These are phyloP conservation scores for Armadillidium nasatum DNA, from an alignment of 1,140 invertebrate genomes.

Conservation along the genomic window DNA sequence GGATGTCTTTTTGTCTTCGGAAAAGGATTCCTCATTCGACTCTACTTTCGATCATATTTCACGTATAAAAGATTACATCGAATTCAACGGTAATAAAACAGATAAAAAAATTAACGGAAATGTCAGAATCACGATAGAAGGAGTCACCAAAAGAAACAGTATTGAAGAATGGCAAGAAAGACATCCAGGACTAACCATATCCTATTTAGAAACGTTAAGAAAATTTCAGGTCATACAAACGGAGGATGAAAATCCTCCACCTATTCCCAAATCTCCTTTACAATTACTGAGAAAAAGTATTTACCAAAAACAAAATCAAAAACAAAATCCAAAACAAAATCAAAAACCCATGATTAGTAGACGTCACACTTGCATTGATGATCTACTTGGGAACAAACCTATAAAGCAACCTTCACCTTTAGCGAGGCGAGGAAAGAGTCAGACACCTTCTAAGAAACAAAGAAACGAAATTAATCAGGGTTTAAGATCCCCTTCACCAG, in stretches of 20 bases:
- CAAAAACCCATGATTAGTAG: background rate
- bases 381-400: background rate
- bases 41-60: background rate
- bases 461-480: background rate
- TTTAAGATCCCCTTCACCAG: background rate
- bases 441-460: background rate
- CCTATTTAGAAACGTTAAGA: background rate
- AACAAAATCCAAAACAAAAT: background rate
- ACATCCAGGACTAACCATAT: background rate
- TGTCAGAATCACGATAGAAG: background rate
- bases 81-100: background rate
- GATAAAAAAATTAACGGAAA: background rate
- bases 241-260: background rate
- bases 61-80: background rate
- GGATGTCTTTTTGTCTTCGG: background rate
- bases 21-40: background rate
- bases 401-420: background rate
- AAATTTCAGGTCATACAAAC: background rate
- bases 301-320: background rate
- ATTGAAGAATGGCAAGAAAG: background rate
- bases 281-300: background rate
- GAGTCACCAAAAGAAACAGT: background rate
- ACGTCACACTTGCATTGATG: background rate
- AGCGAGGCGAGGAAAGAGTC: background rate
- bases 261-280: background rate